Conservation (phyloP, 2,113 vertebrate species). For the Psammodynastes pulverulentus region DNA sequence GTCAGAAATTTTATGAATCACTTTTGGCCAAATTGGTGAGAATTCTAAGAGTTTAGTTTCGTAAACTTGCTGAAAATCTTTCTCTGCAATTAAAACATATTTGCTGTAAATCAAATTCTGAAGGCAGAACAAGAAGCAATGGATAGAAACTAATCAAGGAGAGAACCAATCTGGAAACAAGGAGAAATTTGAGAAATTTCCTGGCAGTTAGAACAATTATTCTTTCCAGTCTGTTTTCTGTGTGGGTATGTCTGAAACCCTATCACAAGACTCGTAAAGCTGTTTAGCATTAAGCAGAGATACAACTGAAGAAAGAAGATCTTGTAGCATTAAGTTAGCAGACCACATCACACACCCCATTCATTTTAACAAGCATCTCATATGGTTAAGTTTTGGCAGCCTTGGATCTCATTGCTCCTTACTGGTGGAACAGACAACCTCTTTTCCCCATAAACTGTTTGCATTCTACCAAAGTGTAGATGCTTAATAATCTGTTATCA, state of each 20-base stretch:
- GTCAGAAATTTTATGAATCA: background rate
- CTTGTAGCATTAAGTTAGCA: conserved; percentile 20
- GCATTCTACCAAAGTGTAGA: conserved; percentile 42
- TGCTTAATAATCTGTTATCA: conserved; percentile 59
- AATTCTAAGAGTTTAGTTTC: background rate
- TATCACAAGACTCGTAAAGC: conserved; percentile 33
- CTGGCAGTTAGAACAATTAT: background rate
- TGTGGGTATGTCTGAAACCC: background rate
- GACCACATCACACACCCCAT: conserved; percentile 51
- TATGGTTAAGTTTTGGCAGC: conserved; percentile 46
- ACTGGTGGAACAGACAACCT: conserved; percentile 50
- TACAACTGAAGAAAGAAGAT: conserved; percentile 37
- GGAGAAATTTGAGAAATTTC: background rate
- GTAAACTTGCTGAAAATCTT: background rate
- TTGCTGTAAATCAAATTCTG: background rate
- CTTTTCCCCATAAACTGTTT: conserved; percentile 56
- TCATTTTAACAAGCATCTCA: conserved; percentile 65
- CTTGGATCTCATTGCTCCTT: conserved; percentile 34
- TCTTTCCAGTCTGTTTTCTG: background rate
- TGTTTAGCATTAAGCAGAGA: conserved; percentile 37
- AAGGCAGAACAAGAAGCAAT: background rate
- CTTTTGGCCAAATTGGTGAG: background rate
- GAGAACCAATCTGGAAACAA: background rate
- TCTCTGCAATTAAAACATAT: background rate
- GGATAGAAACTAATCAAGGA: background rate